Conservation (phyloP, 2,113 vertebrate genomes). For the Xiphophorus hellerii region DNA sequence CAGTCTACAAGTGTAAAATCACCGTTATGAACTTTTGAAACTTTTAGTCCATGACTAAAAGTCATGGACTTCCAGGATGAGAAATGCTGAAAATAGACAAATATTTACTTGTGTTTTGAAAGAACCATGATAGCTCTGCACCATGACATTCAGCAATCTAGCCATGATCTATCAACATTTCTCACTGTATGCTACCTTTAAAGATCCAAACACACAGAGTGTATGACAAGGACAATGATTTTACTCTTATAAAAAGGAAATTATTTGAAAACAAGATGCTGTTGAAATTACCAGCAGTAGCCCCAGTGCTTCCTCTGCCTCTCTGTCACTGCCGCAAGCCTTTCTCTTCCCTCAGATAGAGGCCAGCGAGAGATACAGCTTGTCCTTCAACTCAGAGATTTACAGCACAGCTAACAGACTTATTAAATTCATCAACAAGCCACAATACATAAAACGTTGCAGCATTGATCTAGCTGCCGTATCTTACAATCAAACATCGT, state of each 20-base stretch:
- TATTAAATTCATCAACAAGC: constrained; percentile 72
- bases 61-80: not conserved
- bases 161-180: not conserved
- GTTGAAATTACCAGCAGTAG: constrained; percentile 54
- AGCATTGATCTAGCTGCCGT: constrained; percentile 40
- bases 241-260: constrained; percentile 15
- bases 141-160: not conserved
- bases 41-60: not conserved
- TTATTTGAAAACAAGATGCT: constrained; percentile 39
- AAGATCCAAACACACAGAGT: not conserved
- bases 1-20: not conserved
- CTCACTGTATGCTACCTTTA: not conserved
- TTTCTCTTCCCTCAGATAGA: constrained; percentile 57
- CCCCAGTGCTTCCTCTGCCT: constrained; percentile 35
- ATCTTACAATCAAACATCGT: constrained; percentile 56
- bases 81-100: not conserved
- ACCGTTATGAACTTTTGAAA: not conserved
- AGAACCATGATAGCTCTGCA: not conserved
- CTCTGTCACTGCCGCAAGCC: constrained; percentile 52
- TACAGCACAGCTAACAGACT: constrained; percentile 68
- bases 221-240: constrained; percentile 26
- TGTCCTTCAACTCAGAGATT: constrained; percentile 78
- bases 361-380: constrained; percentile 63
- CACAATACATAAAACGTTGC: constrained; percentile 67
- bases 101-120: constrained; percentile 1